Base-by-base conservation (phyloP, 2,797 vertebrate species). In the Centroberyx gerrardi region DNA sequence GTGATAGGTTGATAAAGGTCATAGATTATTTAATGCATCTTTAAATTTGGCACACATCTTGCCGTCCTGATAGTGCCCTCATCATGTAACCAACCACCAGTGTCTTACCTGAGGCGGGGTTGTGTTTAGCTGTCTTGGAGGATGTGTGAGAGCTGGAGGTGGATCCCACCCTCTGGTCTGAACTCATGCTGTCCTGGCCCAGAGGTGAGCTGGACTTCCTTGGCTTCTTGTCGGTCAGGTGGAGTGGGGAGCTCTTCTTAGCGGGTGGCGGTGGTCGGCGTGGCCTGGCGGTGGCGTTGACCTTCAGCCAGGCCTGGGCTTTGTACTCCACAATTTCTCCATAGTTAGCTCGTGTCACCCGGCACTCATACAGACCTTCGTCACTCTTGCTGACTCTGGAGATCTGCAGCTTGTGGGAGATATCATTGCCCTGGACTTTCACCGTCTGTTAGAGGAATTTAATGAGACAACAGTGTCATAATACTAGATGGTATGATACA, bases 371-470 rank as follows among this genome's bases (percentile, higher is more conserved):
- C 0, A 98, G 82, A 51, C 97, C 97, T 91, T 99, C 97, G 17
- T 99, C 97, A 66, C 91, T 96, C 95, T 97, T 97, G 80, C 96
- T 92, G 71, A 99, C 97, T 94, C 97, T 96, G 85, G 97, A 97
- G 82, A 98, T 96, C 93, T 99, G 97, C 66, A 99, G 96, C 90
- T 97, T 98, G 94, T 99, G 97, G 73, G 97, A 99, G 93, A 99
- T 99, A 91, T 99, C 97, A 17, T 98, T 99, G 81, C 97, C 97
- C 92, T 98, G 97, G 89, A 99, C 97, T 86, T 98, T 99, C 85
- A 99, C 97, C 86, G 97, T 98, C 97, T 99, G 95, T 81, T 94
- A 85, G 75, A 81, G 69, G n/a, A 71, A 84, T 48, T 44, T 40
- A 31, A 79, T 66, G 53, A 87, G 77, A 71, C n/a, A 70, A 44